Base-by-base conservation (phyloP, 1,140 invertebrate species). In the Oryctes rhinoceros region DNA sequence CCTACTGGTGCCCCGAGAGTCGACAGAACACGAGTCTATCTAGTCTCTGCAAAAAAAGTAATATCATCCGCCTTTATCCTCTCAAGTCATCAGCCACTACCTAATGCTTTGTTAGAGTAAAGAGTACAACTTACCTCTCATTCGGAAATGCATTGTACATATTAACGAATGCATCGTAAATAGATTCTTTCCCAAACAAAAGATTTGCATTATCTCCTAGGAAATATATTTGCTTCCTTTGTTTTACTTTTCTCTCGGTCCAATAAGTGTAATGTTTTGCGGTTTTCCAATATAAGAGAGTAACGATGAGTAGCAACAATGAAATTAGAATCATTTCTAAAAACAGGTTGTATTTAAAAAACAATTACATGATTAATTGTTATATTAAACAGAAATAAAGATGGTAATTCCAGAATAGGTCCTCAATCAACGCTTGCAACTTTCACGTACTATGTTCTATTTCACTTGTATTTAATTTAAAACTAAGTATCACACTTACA, bases 211-310 rank as follows among this genome's bases (percentile, higher is more conserved):
- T 89, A 1, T 89, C 89, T 48, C 89, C 82, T n/a, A 89, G 76
- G 0, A 86, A 84, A 18, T 84, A 20, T 0, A 59, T 24, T 74
- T 89, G 88, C 10, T 83, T 84, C 1, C 86, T 79, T 39, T 86
- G 86, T 74, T 87, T 86, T 0, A 91, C 86, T 5, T 88, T 87
- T 79, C 83, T 84, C 3, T 86, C 83, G 37, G 85, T 78, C 90
- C 90, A 91, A 18, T 79, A 79, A 24, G 13, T n/a, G n/a, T 67
- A 47, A 24, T 24, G 62, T 67, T 79, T 79, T 30, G 35, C 62
- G 4, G 24, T 15, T 35, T 74, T 74, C 24, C 37, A 74, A 4
- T 74, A 74, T 15, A 35, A 13, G 7, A 35, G 13, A 15, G 71
- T 74, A 7, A 74, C 4, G 30, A 18, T 6, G 0, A 74, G 37